Base-by-base conservation (phyloP, 2,888 invertebrate species). In the Acronicta leporina region DNA sequence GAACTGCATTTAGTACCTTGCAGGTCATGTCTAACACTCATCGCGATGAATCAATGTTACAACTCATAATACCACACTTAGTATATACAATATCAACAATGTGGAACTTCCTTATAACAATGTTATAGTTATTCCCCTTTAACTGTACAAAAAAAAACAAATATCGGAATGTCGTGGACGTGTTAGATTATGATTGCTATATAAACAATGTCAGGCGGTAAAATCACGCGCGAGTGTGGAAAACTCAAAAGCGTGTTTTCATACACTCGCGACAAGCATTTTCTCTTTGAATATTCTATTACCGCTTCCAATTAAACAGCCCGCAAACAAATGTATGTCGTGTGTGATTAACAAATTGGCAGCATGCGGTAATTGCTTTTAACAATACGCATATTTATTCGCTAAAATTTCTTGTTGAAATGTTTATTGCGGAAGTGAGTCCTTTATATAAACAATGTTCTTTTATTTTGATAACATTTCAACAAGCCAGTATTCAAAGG, bases 251-350 rank as follows among this genome's bases (percentile, higher is more conserved):
- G 9, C 14, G 33, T 30, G 30, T 42, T 60, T 46, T 16, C 14
- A 35, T 35, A 49, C 9, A 41, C 0, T 35, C 47, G 38, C 35
- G 14, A 27, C n/a, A n/a, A 57, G 42, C n/a, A 47, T 54, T 63
- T 14, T 60, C 77, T 68, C 77, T 77, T 77, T 81, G 73, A 79
- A 79, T 80, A 82, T 86, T 84, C 81, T 81, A 83, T 79, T 46
- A 82, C 56, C 80, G 70, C 65, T 64, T 78, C 79, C 80, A 84
- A 85, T 85, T 85, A 84, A 76, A 83, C 77, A 67, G 61, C 71
- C 59, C 62, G 78, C 79, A 79, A 79, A 78, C 73, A 77, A 83
- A 84, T 81, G 76, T 80, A 77, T 73, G 72, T 76, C 70, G 74
- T 82, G 82, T 79, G 16, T 70, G 41, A 80, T 79, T 71, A 74